Percentiles rank a stretch among this genome's conserved stretches.
phyloP scores from a whole-genome alignment of 1,140 invertebrate species.

The Platyscapa corneri region DNA sequence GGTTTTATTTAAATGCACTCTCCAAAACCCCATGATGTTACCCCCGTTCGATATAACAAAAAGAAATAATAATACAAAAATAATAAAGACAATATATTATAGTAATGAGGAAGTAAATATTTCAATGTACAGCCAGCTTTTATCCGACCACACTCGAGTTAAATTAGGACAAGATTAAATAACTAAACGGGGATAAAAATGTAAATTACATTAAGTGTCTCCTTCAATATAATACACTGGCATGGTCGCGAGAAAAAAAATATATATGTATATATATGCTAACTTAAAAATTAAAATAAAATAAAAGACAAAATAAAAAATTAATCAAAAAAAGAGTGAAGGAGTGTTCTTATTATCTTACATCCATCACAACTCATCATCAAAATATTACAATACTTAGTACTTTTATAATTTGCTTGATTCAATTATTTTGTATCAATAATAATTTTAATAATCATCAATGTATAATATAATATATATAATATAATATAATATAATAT shows the following conservation, averaged over 20 bases:
- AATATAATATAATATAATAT: conserved; percentile 62
- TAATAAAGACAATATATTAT: conserved; percentile 33
- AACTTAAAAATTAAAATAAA: conserved; percentile 39
- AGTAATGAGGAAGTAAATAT: conserved; percentile 21
- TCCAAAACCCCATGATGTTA: conserved; percentile 24
- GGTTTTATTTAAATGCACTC: conserved; percentile 45
- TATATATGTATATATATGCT: conserved; percentile 37
- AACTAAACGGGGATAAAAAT: conserved; percentile 51
- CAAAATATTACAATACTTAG: conserved; percentile 68
- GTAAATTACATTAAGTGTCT: conserved; percentile 68
- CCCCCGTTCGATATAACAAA: conserved; percentile 31
- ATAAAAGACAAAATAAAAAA: conserved; percentile 27
- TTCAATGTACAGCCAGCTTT: conserved; percentile 41
- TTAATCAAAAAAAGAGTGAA: conserved; percentile 25
- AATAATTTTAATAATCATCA: conserved; percentile 59
- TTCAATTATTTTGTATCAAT: conserved; percentile 54
- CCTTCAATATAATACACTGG: conserved; percentile 69
- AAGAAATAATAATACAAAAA: conserved; percentile 55
- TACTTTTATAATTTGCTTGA: conserved; percentile 29
- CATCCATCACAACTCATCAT: conserved; percentile 26
- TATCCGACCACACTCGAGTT: conserved; percentile 33
- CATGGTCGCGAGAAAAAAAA: conserved; percentile 67
- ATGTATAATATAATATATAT: conserved; percentile 58
- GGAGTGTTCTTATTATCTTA: conserved; percentile 14
- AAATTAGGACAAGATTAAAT: conserved; percentile 46